Percentiles rank a stretch among this genome's conserved stretches.
Conservation (phyloP, 2,888 invertebrate species). For the Campoplex capitator region DNA sequence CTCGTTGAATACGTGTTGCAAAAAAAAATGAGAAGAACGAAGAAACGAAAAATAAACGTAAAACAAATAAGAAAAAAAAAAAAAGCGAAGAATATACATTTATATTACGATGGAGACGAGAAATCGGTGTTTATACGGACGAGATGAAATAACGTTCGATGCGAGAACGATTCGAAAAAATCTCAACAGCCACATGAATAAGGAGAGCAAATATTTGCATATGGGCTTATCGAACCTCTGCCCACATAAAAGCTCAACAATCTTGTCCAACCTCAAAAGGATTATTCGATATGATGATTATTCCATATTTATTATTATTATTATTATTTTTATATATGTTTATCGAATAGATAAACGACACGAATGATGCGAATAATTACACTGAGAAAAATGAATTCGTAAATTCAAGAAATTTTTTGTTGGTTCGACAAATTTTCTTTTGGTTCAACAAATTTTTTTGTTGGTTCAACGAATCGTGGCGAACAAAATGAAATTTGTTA, state of each 20-base stretch:
- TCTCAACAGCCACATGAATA: not conserved
- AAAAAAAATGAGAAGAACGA: not conserved
- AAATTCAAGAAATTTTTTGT: too few relatives aligned
- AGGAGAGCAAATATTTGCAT: slow-evolving; percentile 39
- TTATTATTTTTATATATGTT: not conserved
- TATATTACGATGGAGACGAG: not conserved
- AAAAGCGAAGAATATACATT: not conserved
- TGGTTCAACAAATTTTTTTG: too few relatives aligned
- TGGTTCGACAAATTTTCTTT: too few relatives aligned
- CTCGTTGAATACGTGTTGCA: not conserved
- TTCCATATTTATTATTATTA: not conserved
- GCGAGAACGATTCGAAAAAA: slow-evolving; percentile 1
- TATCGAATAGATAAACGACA: not conserved
- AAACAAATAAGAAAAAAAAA: not conserved
- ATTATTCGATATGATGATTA: slow-evolving; percentile 28
- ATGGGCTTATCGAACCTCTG: slow-evolving; percentile 48
- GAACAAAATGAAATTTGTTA: too few relatives aligned
- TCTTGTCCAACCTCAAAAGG: slow-evolving; percentile 24
- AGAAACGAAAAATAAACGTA: not conserved
- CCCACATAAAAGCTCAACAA: slow-evolving; percentile 28
- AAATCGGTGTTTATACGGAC: not conserved
- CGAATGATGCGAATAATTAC: not conserved
- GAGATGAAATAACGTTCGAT: slow-evolving; percentile 7
- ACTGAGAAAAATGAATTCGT: too few relatives aligned
- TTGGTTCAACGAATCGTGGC: too few relatives aligned